phyloP scores from a whole-genome alignment of 2,888 invertebrate genomes.

The Sthenelais limicola region DNA sequence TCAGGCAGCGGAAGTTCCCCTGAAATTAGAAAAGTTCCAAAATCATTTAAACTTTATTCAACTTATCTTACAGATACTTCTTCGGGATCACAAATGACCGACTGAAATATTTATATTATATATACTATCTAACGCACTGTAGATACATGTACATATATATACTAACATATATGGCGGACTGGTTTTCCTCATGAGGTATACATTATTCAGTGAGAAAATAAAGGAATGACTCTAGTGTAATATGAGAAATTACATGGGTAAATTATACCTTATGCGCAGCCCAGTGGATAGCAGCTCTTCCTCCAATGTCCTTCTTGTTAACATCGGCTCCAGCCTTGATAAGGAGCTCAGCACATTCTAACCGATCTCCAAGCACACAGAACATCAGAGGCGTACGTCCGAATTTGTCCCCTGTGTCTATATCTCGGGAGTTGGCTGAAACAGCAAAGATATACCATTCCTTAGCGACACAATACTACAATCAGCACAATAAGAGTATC shows the following conservation, averaged over 20 bases:
- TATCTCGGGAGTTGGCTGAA: slow-evolving; percentile 50
- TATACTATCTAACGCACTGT: too few relatives aligned
- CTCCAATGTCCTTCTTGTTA: slow-evolving; percentile 69
- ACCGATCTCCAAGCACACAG: slow-evolving; percentile 69
- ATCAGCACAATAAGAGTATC: too few relatives aligned
- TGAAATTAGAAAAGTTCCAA: slow-evolving; percentile 50
- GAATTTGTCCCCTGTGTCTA: slow-evolving; percentile 69
- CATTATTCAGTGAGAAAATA: too few relatives aligned
- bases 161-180: too few relatives aligned
- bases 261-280: slow-evolving; percentile 71
- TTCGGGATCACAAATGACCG: neutral
- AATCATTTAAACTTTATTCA: neutral
- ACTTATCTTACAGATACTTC: neutral
- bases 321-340: slow-evolving; percentile 68
- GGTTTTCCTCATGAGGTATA: too few relatives aligned
- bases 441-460: neutral
- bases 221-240: too few relatives aligned
- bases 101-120: too few relatives aligned
- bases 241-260: too few relatives aligned
- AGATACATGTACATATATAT: neutral
- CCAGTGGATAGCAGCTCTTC: slow-evolving; percentile 72
- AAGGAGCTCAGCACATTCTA: slow-evolving; percentile 71
- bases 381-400: slow-evolving; percentile 72
- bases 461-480: too few relatives aligned
- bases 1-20: slow-evolving; percentile 68